Conservation (phyloP, 2,888 invertebrate species). For the Cybosia mesomella region DNA sequence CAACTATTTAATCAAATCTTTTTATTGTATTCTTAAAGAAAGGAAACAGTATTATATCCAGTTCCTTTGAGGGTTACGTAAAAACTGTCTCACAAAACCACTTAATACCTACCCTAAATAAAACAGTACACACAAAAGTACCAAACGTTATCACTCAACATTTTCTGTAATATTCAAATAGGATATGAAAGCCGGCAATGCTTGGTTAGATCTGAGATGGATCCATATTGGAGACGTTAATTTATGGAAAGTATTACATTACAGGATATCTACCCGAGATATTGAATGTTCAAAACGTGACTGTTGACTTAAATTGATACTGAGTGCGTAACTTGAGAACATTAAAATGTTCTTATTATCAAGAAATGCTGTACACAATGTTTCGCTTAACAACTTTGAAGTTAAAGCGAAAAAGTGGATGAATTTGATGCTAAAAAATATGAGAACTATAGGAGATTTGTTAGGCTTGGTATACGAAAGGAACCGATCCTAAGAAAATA, state of each 20-base stretch:
- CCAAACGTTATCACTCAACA: slow-evolving; percentile 62
- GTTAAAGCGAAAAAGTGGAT: neutral
- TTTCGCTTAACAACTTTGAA: slow-evolving; percentile 2
- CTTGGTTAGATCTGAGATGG: slow-evolving; percentile 77
- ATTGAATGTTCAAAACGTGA: slow-evolving; percentile 79
- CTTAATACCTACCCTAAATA: slow-evolving; percentile 48
- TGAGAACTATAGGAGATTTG: neutral
- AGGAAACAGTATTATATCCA: no score
- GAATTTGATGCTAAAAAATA: neutral
- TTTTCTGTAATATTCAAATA: slow-evolving; percentile 81
- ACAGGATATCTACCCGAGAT: slow-evolving; percentile 56
- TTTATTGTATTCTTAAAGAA: neutral
- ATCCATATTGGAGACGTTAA: slow-evolving; percentile 70
- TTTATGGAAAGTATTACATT: slow-evolving; percentile 81
- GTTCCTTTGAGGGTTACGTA: no score
- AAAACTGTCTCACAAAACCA: slow-evolving; percentile 18
- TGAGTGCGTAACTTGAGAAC: slow-evolving; percentile 54
- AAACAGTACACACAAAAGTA: slow-evolving; percentile 53
- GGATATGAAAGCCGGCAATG: slow-evolving; percentile 74
- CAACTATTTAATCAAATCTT: neutral
- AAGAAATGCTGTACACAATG: slow-evolving; percentile 20
- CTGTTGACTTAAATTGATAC: slow-evolving; percentile 75
- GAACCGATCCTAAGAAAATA: neutral
- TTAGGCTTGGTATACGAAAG: neutral
- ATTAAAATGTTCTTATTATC: slow-evolving; percentile 39